Evolutionary conservation across 2,797 vertebrate species (phyloP).

Genomic region (Fistularia tabacaria): DNA sequence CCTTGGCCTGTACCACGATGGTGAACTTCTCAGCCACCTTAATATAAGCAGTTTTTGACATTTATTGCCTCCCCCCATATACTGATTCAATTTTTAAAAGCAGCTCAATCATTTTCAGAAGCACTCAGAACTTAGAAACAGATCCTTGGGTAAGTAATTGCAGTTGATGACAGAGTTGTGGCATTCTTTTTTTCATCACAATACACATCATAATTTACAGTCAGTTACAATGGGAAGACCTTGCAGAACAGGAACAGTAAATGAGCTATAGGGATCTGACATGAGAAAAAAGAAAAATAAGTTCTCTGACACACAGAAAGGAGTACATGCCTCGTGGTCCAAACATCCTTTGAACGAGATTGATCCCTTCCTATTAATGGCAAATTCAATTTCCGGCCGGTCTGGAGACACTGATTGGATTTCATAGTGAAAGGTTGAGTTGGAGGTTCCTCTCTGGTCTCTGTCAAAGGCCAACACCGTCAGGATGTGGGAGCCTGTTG

Average conservation of each 20-base stretch:
- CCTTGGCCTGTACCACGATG: constrained; percentile 65
- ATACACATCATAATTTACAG: too few relatives aligned
- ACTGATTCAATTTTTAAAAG: too few relatives aligned
- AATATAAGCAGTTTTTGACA: too few relatives aligned
- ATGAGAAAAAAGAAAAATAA: too few relatives aligned
- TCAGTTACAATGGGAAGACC: neutral
- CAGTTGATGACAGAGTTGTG: too few relatives aligned
- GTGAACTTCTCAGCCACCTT: constrained; percentile 56
- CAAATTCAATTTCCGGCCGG: constrained; percentile 48
- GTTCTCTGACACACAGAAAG: neutral
- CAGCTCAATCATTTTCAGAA: too few relatives aligned
- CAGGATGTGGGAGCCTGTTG: constrained; percentile 43
- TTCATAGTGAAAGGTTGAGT: constrained; percentile 65
- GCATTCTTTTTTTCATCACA: neutral
- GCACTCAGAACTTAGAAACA: too few relatives aligned
- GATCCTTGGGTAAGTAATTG: too few relatives aligned
- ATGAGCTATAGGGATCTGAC: neutral
- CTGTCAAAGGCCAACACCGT: constrained; percentile 51
- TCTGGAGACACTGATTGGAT: constrained; percentile 60
- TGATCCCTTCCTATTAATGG: constrained; percentile 36
- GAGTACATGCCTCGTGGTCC: constrained; percentile 57
- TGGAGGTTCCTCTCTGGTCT: constrained; percentile 49
- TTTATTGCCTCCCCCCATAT: too few relatives aligned
- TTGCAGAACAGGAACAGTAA: constrained; percentile 2
- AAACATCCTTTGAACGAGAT: constrained; percentile 73